Percentiles rank a stretch among this genome's conserved stretches.
These are phyloP conservation scores for Falco biarmicus DNA, from an alignment of 2,797 vertebrate species.

Conservation along the genomic window DNA sequence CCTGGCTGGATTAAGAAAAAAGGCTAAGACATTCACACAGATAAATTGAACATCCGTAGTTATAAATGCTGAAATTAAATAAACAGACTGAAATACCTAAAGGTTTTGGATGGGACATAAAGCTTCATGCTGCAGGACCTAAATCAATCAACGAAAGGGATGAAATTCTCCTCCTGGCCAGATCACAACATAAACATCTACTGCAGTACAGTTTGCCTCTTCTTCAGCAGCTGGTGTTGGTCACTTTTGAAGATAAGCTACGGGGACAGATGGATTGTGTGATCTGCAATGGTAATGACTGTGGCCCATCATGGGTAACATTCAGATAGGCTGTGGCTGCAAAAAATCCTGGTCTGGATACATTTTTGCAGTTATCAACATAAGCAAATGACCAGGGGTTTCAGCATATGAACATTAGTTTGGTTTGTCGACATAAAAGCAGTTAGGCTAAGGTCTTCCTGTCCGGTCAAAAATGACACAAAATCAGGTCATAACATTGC, in stretches of 20 bases:
- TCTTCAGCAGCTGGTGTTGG: slow-evolving; percentile 37
- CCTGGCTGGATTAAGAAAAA: slow-evolving; percentile 51
- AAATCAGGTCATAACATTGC: neutral
- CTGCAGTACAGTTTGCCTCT: neutral
- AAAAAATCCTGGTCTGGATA: neutral
- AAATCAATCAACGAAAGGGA: slow-evolving; percentile 38
- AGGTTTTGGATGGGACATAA: slow-evolving; percentile 20
- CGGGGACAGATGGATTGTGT: neutral
- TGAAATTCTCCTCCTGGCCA: slow-evolving; percentile 14
- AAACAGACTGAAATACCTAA: slow-evolving; percentile 53
- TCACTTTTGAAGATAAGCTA: slow-evolving; percentile 48
- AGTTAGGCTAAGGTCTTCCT: neutral
- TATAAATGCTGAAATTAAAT: slow-evolving; percentile 52
- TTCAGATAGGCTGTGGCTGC: neutral
- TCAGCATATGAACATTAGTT: neutral
- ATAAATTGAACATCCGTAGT: slow-evolving; percentile 38
- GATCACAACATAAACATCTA: slow-evolving; percentile 22
- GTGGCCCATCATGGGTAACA: neutral
- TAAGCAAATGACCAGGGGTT: neutral
- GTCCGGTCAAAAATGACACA: neutral
- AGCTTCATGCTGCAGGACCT: slow-evolving; percentile 5
- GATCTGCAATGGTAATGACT: neutral
- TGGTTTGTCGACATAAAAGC: neutral
- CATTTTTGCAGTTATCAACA: neutral
- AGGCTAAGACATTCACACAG: neutral